Base-by-base conservation (phyloP, 2,797 vertebrate species). In the Ctenochaetus hawaiiensis region DNA sequence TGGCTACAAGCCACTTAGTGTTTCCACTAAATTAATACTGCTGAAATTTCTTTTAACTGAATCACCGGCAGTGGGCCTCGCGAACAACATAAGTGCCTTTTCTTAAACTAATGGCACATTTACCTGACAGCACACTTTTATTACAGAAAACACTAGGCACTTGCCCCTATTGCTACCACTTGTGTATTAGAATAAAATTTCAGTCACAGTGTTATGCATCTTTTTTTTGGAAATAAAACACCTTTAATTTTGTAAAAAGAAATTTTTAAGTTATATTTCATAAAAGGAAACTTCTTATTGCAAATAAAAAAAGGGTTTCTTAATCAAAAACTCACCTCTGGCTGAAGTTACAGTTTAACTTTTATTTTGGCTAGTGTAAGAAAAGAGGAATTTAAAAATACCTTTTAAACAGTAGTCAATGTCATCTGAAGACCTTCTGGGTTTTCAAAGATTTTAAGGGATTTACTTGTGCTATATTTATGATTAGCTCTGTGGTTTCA, bases 111-210 rank as follows among this genome's bases (percentile, higher is more conserved):
- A 71, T 8, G 37, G 45, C 12, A 3, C 34, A 61, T 73, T 61
- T 68, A 71, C 53, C 66, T 58, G 54, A 77, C 51, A 30, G 30
- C 68, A 30, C 13, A 16, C 20, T 60, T 79, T 72, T 12, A 69
- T n/a, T 43, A 2, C 5, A 26, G 20, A 67, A 79, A 23, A 75
- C 30, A 77, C 45, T 9, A 41, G 9, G 2, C 23, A 10, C 37
- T 53, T 54, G 56, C n/a, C 60, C 66, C 72, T 59, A 30, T 82
- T 75, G 70, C 63, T 68, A 4, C 41, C 23, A 60, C 58, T 51
- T 18, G 4, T 65, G 57, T 57, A 53, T 56, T 67, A n/a, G 6
- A 16, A 49, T 41, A 58, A 23, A 17, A 63, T 39, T 57, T 56
- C 1, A 53, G 30, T 8, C 10, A 56, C 12, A 41, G 17, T 22